Evolutionary conservation across 2,888 invertebrate species (phyloP), one percentile per base, ranked within the genome.

Genomic region (Melanostoma scalare): DNA sequence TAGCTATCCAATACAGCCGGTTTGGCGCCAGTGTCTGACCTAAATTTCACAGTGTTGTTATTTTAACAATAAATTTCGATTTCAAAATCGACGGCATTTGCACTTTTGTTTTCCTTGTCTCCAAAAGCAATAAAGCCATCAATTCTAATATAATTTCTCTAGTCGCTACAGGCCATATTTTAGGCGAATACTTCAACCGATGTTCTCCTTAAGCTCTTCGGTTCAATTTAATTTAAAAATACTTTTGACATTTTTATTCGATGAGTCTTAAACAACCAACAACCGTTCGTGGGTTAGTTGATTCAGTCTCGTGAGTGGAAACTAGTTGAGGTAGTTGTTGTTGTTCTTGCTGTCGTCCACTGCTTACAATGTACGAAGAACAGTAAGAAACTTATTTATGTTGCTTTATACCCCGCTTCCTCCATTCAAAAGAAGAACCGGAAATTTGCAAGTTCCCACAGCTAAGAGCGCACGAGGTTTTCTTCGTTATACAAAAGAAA

Each of bases 401-500:
- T 60, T 75, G 31, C 48, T 60, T 72, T 36, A 35, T 20, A 38
- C 67, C 20, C 56, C 71, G 36, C 36, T 58, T 52, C 72, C 50
- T 56, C 33, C 61, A 55, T 76, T 56, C 58, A 81, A 20, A 20
- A 20, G 20, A 20, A 20, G 67, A 81, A 77, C 81, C 81, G 81
- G 81, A 81, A 81, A 81, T 77, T 72, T 76, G 67, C 67, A 60
- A 76, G 44, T 81, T 81, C 76, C 76, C 81, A 81, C 67, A 77
- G 9, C 40, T 60, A 44, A 44, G 38, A 81, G 48, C 71, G 68
- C 81, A 81, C 81, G 77, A 71, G 81, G 81, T 77, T 72, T 77
- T 38, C 63, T 68, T 38, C 44, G 40, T 9, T 35, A 48, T 3
- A 50, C 36, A 30, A 61, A 71, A 8, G 53, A 44, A 60, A 44